Evolutionary conservation across 2,888 invertebrate species (phyloP), one percentile per base, ranked within the genome.

Genomic region (Blastobasis lacticolella): DNA sequence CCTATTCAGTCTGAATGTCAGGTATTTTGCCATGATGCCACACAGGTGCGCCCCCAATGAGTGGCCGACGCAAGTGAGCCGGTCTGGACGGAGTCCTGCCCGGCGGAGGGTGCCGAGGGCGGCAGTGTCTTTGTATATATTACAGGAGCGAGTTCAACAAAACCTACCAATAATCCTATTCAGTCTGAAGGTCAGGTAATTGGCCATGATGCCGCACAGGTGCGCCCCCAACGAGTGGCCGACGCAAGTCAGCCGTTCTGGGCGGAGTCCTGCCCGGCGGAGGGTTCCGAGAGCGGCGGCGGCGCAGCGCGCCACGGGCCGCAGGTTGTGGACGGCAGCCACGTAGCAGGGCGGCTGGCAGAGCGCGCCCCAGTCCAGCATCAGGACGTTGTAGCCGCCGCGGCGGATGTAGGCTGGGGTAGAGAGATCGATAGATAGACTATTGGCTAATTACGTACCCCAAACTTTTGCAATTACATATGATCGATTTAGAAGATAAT

Each of bases 191-290:
- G 91, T 90, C 45, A 94, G 81, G 67, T 91, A 93, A 70, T 93
- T 92, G 0, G 94, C 91, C 60, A 94, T 91, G 54, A 94, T 89
- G 7, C 94, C 94, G 62, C 94, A 95, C 50, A 94, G 79, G 67
- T 94, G 94, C 0, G 94, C 93, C 0, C 94, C 94, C 44, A 93
- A 81, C 5, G 93, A 93, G 78, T 94, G 94, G 0, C 94, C 95
- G 1, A 95, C 92, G 71, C 95, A 95, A 0, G 92, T 93, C 42
- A 94, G 90, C 45, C 88, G 81, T 57, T 91, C 90, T 4, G 93
- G 91, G 49, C 90, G 83, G 45, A 93, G 78, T 0, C 94, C 94
- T 4, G 92, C 90, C 55, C 90, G 87, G 37, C 94, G 87, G 49
- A 95, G 79, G 4, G 85, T 82, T 5, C 90, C 91, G 45, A 94